phyloP scores from a whole-genome alignment of 2,888 invertebrate species.

The Bedellia somnulentella region DNA sequence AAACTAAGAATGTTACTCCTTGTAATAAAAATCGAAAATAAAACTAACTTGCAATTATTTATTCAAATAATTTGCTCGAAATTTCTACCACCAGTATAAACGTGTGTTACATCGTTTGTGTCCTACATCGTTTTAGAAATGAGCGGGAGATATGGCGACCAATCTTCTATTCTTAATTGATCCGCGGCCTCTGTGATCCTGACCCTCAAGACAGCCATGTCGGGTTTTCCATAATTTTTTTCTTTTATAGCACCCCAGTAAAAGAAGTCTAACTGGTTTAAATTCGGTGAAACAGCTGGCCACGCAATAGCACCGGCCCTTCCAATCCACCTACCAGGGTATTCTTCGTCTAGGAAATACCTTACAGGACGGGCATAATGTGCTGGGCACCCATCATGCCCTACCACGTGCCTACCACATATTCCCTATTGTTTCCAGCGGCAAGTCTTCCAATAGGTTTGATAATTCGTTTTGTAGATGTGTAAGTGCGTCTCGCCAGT shows the following conservation, averaged over 20 bases:
- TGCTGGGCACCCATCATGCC: conserved; percentile 6
- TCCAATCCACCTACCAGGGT: conserved; percentile 10
- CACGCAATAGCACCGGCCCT: conserved; percentile 7
- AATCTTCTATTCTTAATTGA: too few relatives aligned
- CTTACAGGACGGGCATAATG: conserved; percentile 8
- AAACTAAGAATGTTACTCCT: too few relatives aligned
- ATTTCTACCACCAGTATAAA: too few relatives aligned
- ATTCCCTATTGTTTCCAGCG: not conserved
- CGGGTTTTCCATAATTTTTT: too few relatives aligned
- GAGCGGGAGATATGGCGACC: too few relatives aligned
- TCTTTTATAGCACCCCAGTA: conserved; percentile 9
- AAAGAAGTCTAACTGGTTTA: conserved; percentile 10
- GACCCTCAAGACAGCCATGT: too few relatives aligned
- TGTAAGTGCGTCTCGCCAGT: not conserved
- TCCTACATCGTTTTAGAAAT: too few relatives aligned
- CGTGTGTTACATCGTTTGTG: too few relatives aligned
- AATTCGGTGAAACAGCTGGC: conserved; percentile 9
- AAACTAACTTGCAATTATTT: too few relatives aligned
- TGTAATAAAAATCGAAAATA: too few relatives aligned
- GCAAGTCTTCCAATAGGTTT: conserved; percentile 2
- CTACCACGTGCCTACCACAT: conserved; percentile 4
- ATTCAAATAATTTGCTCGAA: too few relatives aligned
- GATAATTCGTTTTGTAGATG: conserved; percentile 4
- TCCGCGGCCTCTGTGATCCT: too few relatives aligned
- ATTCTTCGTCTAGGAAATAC: not conserved